Evolutionary conservation across 2,113 vertebrate genomes (phyloP).

Genomic region (Clarias magur): DNA sequence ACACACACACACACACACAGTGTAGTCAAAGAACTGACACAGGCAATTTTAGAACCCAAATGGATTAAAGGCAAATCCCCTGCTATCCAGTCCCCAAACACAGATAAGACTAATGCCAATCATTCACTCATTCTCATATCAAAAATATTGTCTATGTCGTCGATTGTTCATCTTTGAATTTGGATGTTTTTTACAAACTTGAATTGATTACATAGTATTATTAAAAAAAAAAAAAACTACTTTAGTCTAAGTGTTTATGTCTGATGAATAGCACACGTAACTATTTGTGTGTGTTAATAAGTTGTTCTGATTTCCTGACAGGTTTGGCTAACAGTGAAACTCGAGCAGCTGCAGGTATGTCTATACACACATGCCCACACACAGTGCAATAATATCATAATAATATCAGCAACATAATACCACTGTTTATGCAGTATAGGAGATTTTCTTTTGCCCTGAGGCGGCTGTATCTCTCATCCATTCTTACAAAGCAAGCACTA

Average conservation of each 20-base stretch:
- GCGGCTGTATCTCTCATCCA: neutral
- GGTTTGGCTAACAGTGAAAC: conserved; percentile 38
- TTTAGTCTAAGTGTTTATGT: neutral
- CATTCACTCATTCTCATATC: neutral
- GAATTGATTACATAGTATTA: neutral
- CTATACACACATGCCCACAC: conserved; percentile 43
- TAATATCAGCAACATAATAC: conserved; percentile 11
- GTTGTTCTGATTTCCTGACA: conserved; percentile 41
- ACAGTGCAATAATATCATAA: conserved; percentile 34
- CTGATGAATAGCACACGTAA: conserved; percentile 8
- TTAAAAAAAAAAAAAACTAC: neutral
- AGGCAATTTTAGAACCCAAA: neutral
- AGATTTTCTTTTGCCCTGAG: neutral
- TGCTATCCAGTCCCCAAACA: neutral
- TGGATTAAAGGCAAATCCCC: neutral
- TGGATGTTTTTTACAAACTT: neutral
- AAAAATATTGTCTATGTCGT: neutral
- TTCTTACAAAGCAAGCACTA: neutral
- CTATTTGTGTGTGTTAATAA: conserved; percentile 23
- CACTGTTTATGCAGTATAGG: conserved; percentile 8
- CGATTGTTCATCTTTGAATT: neutral
- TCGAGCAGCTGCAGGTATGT: conserved; percentile 47
- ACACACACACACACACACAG: neutral
- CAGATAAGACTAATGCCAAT: neutral
- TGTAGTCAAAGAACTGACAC: too few relatives aligned